Percentiles rank a stretch among this genome's conserved stretches.
phyloP scores from a whole-genome alignment of 1,140 invertebrate species.

The Lordiphosa stackelbergi region DNA sequence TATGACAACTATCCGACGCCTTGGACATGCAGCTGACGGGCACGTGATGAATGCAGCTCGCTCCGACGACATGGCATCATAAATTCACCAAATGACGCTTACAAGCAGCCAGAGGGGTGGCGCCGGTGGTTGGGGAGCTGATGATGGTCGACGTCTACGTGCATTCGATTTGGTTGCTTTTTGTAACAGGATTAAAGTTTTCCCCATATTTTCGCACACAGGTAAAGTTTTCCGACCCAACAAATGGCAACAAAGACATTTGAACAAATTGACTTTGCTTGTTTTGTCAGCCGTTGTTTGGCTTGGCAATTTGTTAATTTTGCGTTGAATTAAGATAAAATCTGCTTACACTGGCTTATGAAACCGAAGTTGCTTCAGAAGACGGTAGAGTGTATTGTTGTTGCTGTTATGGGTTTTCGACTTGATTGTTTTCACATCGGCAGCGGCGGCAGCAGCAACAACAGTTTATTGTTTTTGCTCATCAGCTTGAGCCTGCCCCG shows the following conservation, averaged over 20 bases:
- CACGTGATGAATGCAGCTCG: constrained; percentile 62
- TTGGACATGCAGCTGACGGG: constrained; percentile 59
- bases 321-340: constrained; percentile 68
- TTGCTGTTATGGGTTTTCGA: constrained; percentile 24
- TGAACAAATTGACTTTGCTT: constrained; percentile 63
- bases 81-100: constrained; percentile 47
- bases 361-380: constrained; percentile 41
- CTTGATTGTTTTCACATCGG: constrained; percentile 64
- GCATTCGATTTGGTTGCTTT: constrained; percentile 39
- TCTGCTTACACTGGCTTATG: constrained; percentile 69
- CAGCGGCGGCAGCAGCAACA: constrained; percentile 33
- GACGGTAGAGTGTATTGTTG: constrained; percentile 14
- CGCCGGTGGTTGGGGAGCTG: constrained; percentile 11
- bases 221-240: constrained; percentile 16
- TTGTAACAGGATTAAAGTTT: constrained; percentile 10
- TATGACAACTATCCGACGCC: constrained; percentile 62
- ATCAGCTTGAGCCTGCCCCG: constrained; percentile 23
- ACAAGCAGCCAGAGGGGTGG: constrained; percentile 12
- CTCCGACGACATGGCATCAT: constrained; percentile 48
- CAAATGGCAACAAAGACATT: constrained; percentile 27
- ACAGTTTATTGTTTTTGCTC: constrained; percentile 73
- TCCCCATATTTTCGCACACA: not conserved
- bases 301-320: constrained; percentile 67
- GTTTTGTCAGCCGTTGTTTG: constrained; percentile 63
- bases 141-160: constrained; percentile 39